Base-by-base conservation (phyloP, 2,888 invertebrate genomes). In the Dicroscelio sp. region DNA sequence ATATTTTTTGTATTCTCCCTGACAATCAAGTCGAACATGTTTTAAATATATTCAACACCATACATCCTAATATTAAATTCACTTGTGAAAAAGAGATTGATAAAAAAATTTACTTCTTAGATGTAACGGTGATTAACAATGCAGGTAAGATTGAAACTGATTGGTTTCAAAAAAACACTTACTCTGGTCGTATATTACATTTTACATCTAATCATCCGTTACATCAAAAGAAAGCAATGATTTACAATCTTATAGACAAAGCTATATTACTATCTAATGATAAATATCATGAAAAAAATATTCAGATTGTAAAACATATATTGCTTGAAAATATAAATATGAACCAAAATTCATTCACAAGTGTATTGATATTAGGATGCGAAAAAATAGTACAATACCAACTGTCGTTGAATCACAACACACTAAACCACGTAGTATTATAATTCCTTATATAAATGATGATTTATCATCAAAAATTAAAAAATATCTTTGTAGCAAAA, bases 1-100 rank as follows among this genome's bases (percentile, higher is more conserved):
- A 91, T 17, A 88, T 82, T 10, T 43, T 85, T 14, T 76, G 69
- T 0, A 65, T 79, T 1, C n/a, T 91, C n/a, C 88, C 85, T 1
- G 17, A 17, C n/a, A 31, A 65, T n/a, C n/a, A n/a, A n/a, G n/a
- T n/a, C n/a, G n/a, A n/a, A n/a, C n/a, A n/a, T 0, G n/a, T 55
- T 10, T 8, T 78, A 10, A 14, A 52, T 0, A 31, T 35, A 17
- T 87, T 90, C 10, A 20, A 52, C n/a, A 52, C n/a, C 20, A 12
- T 5, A 52, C 52, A 52, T 52, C 12, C 17, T 6, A 30, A 23
- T 10, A 12, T 75, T 12, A 12, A 38, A 52, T 52, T 52, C n/a
- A 52, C 52, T 8, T 8, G 8, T n/a, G 14, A 52, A 52, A 17
- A 8, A 20, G 52, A 52, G 23, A 6, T 8, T 20, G n/a, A 52